Evolutionary conservation across 1,140 invertebrate species (phyloP), one percentile per base, ranked within the genome.

Genomic region (Ctenoplectra terminalis): DNA sequence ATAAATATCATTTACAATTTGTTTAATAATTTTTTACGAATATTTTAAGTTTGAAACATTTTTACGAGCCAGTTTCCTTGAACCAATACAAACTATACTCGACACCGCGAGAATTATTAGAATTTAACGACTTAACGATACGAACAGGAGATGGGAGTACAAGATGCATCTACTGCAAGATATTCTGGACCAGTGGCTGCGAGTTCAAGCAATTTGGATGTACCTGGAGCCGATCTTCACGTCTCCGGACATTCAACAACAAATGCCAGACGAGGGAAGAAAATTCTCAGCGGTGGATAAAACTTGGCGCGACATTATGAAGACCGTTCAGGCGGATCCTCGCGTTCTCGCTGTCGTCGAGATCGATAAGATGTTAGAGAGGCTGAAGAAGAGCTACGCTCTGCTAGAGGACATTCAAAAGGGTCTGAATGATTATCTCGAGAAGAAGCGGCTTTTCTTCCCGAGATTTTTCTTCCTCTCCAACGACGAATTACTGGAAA

Each of bases 401-500:
- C 90, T 99, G 9, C 91, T 98, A 54, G 97, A 99, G 88, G 93
- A 98, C 60, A 99, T 99, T 80, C 98, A 98, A 89, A 96, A 97
- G 92, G 98, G 98, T 40, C 94, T 99, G 23, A 99, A 99, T 92
- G 97, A 97, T 66, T 99, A 99, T 91, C 94, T 99, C 83, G 99
- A 99, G 93, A 99, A 98, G 95, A 99, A 99, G 91, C 95, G 99
- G 37, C 94, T 99, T 0, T 99, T 96, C 90, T 99, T 99, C 94
- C 98, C 99, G 0, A 95, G 98, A 72, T 99, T 99, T 94, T 99
- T 99, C 95, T 99, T 99, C 94, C 94, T 99, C 31, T 99, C 99
- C 7, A 99, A 99, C 93, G 98, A 99, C 91, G 99, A 99, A 92
- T 92, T 99, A 31, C 94, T 99, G 46, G 99, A 99, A 94, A 99